Percentiles rank a stretch among this genome's conserved stretches.
Evolutionary conservation across 1,140 invertebrate species (phyloP).

Genomic region (Megalonaias nervosa): DNA sequence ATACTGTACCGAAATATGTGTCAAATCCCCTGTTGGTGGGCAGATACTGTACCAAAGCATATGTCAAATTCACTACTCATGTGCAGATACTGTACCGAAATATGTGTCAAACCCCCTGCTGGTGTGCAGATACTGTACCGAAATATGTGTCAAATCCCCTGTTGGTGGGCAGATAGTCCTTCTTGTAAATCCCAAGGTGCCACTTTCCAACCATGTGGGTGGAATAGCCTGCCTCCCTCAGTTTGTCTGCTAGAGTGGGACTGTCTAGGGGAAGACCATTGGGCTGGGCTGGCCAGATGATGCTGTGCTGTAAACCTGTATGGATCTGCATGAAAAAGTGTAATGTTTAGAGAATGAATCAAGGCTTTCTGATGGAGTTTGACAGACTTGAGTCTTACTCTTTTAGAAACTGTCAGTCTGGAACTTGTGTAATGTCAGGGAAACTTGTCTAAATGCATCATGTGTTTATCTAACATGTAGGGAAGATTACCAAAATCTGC

Average conservation of each 20-base stretch:
- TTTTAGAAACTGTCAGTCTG: too few relatives aligned
- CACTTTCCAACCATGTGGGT: constrained; percentile 70
- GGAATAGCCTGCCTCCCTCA: constrained; percentile 59
- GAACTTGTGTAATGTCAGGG: too few relatives aligned
- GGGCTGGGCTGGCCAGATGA: constrained; percentile 49
- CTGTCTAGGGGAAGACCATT: constrained; percentile 62
- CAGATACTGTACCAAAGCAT: too few relatives aligned
- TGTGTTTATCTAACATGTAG: too few relatives aligned
- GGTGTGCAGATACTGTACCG: constrained; percentile 49
- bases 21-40: constrained; percentile 68
- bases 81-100: too few relatives aligned
- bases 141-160: constrained; percentile 67
- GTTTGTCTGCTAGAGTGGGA: constrained; percentile 62
- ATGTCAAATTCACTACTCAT: constrained; percentile 67
- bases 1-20: too few relatives aligned
- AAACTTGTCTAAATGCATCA: too few relatives aligned
- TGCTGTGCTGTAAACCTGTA: constrained; percentile 61
- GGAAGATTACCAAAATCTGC: too few relatives aligned
- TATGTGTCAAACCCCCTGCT: constrained; percentile 68
- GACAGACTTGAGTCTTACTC: too few relatives aligned
- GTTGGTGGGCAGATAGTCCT: constrained; percentile 59
- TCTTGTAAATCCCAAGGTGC: constrained; percentile 69
- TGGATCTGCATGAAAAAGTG: constrained; percentile 34
- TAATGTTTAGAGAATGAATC: background rate
- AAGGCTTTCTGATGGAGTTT: too few relatives aligned